Percentiles rank a stretch among this genome's conserved stretches.
Conservation (phyloP, 2,797 vertebrate species). For the Parauchenoglanis ngamensis region DNA sequence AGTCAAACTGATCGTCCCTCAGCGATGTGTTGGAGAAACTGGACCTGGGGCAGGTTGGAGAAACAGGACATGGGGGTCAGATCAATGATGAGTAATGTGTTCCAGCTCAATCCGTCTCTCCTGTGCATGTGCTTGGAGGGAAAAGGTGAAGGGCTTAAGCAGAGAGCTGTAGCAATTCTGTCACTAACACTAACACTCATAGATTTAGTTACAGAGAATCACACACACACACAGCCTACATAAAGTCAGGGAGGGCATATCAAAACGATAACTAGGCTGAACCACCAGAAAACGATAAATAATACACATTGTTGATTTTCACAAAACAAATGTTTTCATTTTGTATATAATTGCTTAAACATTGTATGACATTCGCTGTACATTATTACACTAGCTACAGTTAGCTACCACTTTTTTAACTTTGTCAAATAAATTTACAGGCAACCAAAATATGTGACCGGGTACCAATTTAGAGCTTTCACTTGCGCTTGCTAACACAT, state of each 20-base stretch:
- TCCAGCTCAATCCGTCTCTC: not conserved
- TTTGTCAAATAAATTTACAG: too few species aligned
- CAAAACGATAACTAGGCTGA: not conserved
- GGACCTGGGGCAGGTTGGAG: not conserved
- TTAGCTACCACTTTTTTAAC: not conserved
- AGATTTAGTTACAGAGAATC: not conserved
- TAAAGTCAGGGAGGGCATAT: not conserved
- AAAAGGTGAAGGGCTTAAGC: conserved; percentile 16
- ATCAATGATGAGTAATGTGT: conserved; percentile 13
- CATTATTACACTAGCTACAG: not conserved
- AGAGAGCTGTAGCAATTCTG: not conserved
- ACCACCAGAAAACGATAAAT: not conserved
- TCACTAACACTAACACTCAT: not conserved
- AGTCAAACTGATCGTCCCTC: not conserved
- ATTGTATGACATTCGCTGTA: not conserved
- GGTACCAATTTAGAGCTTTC: not conserved
- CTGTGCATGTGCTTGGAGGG: conserved; percentile 1
- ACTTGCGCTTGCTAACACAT: not conserved
- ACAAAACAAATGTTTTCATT: not conserved
- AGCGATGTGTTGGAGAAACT: not conserved
- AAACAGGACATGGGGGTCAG: not conserved
- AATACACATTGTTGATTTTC: not conserved
- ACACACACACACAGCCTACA: not conserved
- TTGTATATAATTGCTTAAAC: not conserved
- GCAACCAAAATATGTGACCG: too few species aligned